phyloP scores from a whole-genome alignment of 2,797 vertebrate genomes.

The Acrossocheilus wenchowensis region DNA sequence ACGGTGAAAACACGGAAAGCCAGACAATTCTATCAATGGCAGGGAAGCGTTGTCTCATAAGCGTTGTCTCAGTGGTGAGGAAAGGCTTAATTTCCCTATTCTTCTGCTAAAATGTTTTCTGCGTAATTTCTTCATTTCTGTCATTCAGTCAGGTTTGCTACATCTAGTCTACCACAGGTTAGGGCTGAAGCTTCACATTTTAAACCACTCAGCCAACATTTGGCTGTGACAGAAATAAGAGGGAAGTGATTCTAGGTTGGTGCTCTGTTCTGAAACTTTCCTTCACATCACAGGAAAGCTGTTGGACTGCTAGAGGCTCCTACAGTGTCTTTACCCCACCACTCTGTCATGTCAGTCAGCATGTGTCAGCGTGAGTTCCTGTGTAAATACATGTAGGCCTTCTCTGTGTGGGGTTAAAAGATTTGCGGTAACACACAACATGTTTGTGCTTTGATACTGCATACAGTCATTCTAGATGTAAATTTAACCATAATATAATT shows the following conservation, averaged over 20 bases:
- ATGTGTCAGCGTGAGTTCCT: slow-evolving; percentile 7
- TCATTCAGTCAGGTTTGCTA: background rate
- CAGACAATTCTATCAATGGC: too few species aligned
- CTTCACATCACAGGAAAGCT: slow-evolving; percentile 17
- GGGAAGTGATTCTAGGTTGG: background rate
- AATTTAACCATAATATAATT: slow-evolving; percentile 24
- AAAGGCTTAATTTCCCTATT: background rate
- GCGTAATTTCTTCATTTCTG: background rate
- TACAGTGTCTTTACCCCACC: background rate
- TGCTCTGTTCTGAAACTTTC: background rate
- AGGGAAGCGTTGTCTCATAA: background rate
- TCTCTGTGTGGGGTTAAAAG: slow-evolving; percentile 17
- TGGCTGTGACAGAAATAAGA: slow-evolving; percentile 11
- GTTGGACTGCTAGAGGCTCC: background rate
- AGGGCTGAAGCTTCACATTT: background rate
- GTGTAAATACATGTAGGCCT: slow-evolving; percentile 15
- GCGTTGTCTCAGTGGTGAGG: background rate
- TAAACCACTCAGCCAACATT: background rate
- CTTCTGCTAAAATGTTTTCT: background rate
- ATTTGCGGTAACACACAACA: slow-evolving; percentile 12
- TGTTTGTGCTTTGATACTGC: slow-evolving; percentile 5
- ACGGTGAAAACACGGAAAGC: too few species aligned
- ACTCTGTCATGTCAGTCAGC: slow-evolving; percentile 8
- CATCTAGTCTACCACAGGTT: background rate
- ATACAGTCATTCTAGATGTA: background rate